Conservation (phyloP, 1,140 invertebrate species). For the Andrena cerasifolii region DNA sequence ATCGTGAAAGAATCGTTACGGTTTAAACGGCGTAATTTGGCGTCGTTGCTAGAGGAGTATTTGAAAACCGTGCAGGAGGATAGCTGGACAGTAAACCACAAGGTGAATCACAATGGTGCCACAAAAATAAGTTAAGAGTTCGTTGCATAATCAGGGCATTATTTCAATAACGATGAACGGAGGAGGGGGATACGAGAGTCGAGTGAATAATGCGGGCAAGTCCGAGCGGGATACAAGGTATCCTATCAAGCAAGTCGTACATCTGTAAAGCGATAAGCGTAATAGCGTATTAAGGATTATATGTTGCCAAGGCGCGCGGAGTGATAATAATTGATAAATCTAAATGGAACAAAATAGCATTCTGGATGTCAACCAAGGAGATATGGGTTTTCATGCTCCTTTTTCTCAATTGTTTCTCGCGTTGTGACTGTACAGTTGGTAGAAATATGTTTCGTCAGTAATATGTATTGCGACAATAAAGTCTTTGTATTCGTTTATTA, state of each 20-base stretch:
- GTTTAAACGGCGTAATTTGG: slow-evolving; percentile 91
- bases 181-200: not conserved
- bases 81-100: slow-evolving; percentile 75
- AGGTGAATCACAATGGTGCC: slow-evolving; percentile 79
- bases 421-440: slow-evolving; percentile 55
- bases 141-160: slow-evolving; percentile 52
- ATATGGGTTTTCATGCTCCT: slow-evolving; percentile 10
- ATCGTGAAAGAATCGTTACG: slow-evolving; percentile 90
- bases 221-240: slow-evolving; percentile 18
- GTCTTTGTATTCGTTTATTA: slow-evolving; percentile 14
- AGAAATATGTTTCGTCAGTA: slow-evolving; percentile 49
- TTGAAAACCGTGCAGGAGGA: slow-evolving; percentile 78
- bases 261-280: slow-evolving; percentile 45
- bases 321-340: slow-evolving; percentile 54
- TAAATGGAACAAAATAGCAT: slow-evolving; percentile 51
- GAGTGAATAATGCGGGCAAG: not conserved
- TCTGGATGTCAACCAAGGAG: slow-evolving; percentile 46
- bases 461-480: slow-evolving; percentile 37
- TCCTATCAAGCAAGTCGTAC: slow-evolving; percentile 39
- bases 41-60: slow-evolving; percentile 83
- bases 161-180: slow-evolving; percentile 22
- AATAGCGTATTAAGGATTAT: slow-evolving; percentile 38
- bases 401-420: slow-evolving; percentile 25
- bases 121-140: slow-evolving; percentile 77
- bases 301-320: slow-evolving; percentile 46